Evolutionary conservation across 92 coral and sea anemone species (phyloP).

Genomic region (Desmophyllum pertusum): DNA sequence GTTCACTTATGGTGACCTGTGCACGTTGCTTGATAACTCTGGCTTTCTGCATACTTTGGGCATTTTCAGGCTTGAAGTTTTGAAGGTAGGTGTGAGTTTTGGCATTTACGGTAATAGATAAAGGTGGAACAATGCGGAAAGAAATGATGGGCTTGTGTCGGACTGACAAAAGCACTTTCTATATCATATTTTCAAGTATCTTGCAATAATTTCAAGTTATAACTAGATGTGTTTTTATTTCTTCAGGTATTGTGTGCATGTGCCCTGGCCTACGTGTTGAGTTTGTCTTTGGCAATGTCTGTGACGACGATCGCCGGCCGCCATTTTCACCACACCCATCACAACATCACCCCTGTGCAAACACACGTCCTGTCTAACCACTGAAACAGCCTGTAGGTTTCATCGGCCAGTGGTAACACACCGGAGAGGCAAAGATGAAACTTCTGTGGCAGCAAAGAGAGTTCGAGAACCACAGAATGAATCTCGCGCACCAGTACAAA

Average conservation of each 20-base stretch:
- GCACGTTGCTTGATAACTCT: slow-evolving; percentile 72
- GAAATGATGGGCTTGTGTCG: no score
- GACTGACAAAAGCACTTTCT: no score
- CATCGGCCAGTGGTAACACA: slow-evolving; percentile 2
- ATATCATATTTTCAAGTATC: no score
- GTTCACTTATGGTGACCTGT: slow-evolving; percentile 84
- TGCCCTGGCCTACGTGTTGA: slow-evolving; percentile 59
- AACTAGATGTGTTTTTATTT: background rate
- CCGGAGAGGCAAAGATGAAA: background rate
- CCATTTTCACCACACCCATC: background rate
- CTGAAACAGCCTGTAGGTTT: slow-evolving; percentile 15
- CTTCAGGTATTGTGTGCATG: slow-evolving; percentile 62
- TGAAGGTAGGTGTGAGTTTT: slow-evolving; percentile 59
- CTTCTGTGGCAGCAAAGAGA: background rate
- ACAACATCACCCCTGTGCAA: background rate
- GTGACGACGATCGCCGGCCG: slow-evolving; percentile 22
- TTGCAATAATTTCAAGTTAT: background rate
- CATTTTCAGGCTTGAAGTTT: slow-evolving; percentile 50
- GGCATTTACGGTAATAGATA: background rate
- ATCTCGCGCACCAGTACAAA: background rate
- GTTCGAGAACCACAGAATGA: background rate
- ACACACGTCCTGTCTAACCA: background rate
- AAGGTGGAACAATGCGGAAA: no score
- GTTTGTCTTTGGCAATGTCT: slow-evolving; percentile 64
- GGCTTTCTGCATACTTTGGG: slow-evolving; percentile 58